phyloP scores from a whole-genome alignment of 2,113 vertebrate genomes.

The Tachuris rubrigastra region DNA sequence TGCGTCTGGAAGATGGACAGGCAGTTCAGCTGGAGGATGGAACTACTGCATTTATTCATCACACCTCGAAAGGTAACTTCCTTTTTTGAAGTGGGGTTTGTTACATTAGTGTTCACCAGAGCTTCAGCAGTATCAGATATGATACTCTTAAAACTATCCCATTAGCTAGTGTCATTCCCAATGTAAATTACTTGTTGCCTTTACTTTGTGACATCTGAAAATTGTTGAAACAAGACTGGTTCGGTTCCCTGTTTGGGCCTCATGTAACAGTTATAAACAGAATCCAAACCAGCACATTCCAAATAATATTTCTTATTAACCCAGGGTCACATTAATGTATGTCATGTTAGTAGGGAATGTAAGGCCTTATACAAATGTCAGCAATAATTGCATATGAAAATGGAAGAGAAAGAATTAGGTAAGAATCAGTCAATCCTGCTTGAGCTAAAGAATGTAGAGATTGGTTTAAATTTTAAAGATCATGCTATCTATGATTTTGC shows the following conservation, averaged over 20 bases:
- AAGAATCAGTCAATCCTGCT: neutral
- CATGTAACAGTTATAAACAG: neutral
- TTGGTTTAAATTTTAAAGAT: neutral
- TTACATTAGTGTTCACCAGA: neutral
- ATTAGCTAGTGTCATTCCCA: neutral
- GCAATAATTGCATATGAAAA: neutral
- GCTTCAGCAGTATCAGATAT: neutral
- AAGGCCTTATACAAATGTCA: neutral
- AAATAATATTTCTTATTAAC: neutral
- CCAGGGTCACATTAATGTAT: neutral
- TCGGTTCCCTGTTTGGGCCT: neutral
- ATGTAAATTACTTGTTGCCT: neutral
- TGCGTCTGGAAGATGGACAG: slow-evolving; percentile 94
- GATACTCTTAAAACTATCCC: neutral
- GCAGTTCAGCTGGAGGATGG: slow-evolving; percentile 97
- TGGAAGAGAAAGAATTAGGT: neutral
- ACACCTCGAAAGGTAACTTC: slow-evolving; percentile 91
- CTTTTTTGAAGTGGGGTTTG: neutral
- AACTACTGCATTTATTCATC: slow-evolving; percentile 95
- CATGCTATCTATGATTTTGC: neutral
- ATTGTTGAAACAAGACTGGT: neutral
- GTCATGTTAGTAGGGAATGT: neutral
- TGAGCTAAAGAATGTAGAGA: neutral
- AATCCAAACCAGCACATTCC: neutral
- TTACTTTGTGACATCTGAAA: neutral